These are phyloP conservation scores for Erpetoichthys calabaricus DNA, from an alignment of 2,797 vertebrate species.

Conservation along the genomic window DNA sequence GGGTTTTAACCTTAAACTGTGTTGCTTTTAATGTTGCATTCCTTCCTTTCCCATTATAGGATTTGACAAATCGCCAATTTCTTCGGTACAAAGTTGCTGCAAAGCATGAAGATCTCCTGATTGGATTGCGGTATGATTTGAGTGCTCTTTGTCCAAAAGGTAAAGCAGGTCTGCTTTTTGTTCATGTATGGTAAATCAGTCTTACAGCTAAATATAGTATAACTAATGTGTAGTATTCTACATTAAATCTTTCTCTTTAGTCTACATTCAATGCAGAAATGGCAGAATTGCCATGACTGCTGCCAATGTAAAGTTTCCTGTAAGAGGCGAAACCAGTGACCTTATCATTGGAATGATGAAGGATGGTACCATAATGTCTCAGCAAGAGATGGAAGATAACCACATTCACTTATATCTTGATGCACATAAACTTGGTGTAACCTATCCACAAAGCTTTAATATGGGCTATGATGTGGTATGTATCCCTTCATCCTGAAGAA, in stretches of 20 bases:
- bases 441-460: background rate
- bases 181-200: background rate
- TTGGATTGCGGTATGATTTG: constrained; percentile 5
- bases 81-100: constrained; percentile 5
- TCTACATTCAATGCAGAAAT: constrained; percentile 1
- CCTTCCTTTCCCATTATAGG: too few relatives aligned
- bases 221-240: too few relatives aligned
- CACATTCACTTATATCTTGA: background rate
- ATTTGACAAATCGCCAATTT: background rate
- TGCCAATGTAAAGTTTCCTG: background rate
- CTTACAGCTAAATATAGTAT: too few relatives aligned
- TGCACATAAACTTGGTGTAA: background rate
- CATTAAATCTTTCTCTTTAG: background rate
- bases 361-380: constrained; percentile 7
- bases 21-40: too few relatives aligned
- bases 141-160: constrained; percentile 9
- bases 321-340: background rate
- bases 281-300: background rate
- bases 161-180: background rate
- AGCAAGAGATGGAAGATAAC: background rate
- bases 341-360: constrained; percentile 3
- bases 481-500: too few relatives aligned
- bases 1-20: too few relatives aligned
- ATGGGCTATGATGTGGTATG: background rate
- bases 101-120: constrained; percentile 1